Percentiles rank a stretch among this genome's conserved stretches.
Evolutionary conservation across 2,797 vertebrate species (phyloP).

Genomic region (Cyprinodon diabolis): DNA sequence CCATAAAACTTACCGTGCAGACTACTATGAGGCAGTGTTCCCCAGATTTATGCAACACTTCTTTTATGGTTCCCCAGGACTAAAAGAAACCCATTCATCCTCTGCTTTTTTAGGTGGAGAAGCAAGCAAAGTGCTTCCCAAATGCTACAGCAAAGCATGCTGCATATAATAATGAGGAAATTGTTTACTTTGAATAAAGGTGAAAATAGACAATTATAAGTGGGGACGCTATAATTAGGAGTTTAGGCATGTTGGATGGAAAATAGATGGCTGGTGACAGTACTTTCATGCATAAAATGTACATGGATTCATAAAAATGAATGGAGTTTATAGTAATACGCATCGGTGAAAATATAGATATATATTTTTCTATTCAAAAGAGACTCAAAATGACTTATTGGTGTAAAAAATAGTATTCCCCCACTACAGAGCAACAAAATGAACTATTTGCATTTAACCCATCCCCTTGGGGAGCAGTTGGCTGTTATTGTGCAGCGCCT

Average conservation of each 20-base stretch:
- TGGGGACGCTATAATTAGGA: background rate
- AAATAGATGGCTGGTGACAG: background rate
- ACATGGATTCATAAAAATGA: background rate
- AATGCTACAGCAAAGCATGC: slow-evolving; percentile 53
- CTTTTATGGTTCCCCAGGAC: slow-evolving; percentile 47
- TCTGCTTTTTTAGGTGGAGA: slow-evolving; percentile 47
- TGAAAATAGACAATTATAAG: slow-evolving; percentile 42
- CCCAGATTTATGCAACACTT: slow-evolving; percentile 50
- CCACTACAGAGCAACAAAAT: background rate
- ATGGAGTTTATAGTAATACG: background rate
- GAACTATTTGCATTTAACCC: no score
- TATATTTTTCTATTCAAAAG: background rate
- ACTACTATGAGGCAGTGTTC: slow-evolving; percentile 47
- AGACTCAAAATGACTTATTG: background rate
- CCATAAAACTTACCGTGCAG: slow-evolving; percentile 39
- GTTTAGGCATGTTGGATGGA: background rate
- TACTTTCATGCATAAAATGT: background rate
- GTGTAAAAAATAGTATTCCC: background rate
- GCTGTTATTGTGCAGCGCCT: no score
- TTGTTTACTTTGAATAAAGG: slow-evolving; percentile 48
- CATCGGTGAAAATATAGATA: background rate
- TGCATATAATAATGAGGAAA: slow-evolving; percentile 40
- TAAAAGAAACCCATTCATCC: slow-evolving; percentile 63
- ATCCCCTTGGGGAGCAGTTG: no score
- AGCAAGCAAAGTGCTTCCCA: slow-evolving; percentile 33